Evolutionary conservation across 1,140 invertebrate species (phyloP).

Genomic region (Brachionus calyciflorus): DNA sequence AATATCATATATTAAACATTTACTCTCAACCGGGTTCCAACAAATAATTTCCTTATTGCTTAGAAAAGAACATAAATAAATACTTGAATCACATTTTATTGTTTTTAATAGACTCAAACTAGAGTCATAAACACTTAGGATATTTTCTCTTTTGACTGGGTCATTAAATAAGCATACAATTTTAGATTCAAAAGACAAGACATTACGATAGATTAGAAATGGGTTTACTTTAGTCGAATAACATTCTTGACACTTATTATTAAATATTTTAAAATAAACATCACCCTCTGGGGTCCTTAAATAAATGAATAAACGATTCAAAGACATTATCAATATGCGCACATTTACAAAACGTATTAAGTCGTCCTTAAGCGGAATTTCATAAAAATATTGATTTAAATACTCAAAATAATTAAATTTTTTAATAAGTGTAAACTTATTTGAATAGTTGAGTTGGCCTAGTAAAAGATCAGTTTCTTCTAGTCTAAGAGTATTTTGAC

Average conservation of each 20-base stretch:
- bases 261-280: conserved; percentile 32
- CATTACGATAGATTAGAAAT: conserved; percentile 19
- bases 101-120: background rate
- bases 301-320: conserved; percentile 8
- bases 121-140: conserved; percentile 31
- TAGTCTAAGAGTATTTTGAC: background rate
- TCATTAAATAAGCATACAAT: conserved; percentile 32
- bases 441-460: background rate
- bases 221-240: background rate
- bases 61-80: background rate
- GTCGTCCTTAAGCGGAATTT: conserved; percentile 1
- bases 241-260: background rate
- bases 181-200: background rate
- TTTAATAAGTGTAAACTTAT: conserved; percentile 9
- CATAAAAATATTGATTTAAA: background rate
- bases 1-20: conserved; percentile 25
- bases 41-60: conserved; percentile 43
- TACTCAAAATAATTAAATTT: conserved; percentile 33
- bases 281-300: background rate
- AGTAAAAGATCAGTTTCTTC: background rate
- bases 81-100: background rate
- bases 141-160: background rate
- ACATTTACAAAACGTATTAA: background rate
- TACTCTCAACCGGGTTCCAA: background rate
- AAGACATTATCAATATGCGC: conserved; percentile 3